Conservation (phyloP, 1,140 invertebrate genomes). For the Drosophila bocqueti region DNA sequence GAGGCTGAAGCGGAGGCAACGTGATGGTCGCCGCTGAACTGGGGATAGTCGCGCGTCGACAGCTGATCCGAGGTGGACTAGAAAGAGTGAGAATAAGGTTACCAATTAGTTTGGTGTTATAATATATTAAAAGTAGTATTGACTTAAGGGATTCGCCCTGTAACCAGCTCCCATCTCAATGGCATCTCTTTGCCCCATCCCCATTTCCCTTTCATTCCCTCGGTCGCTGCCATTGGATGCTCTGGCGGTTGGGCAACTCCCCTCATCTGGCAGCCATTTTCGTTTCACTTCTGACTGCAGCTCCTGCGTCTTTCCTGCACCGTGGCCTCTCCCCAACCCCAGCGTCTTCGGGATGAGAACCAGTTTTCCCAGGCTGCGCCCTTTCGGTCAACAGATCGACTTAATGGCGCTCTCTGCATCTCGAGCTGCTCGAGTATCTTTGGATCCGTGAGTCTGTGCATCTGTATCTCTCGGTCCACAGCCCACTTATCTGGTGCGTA, state of each 20-base stretch:
- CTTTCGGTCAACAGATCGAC: conserved; percentile 52
- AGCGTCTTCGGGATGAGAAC: conserved; percentile 33
- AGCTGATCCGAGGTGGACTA: conserved; percentile 70
- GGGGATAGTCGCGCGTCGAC: conserved; percentile 69
- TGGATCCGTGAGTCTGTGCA: conserved; percentile 49
- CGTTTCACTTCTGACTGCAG: conserved; percentile 40
- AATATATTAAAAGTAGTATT: neutral
- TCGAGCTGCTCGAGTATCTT: conserved; percentile 44
- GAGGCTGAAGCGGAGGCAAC: conserved; percentile 44
- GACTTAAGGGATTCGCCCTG: neutral
- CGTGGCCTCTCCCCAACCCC: neutral
- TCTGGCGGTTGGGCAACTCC: conserved; percentile 36
- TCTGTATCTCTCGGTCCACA: conserved; percentile 50
- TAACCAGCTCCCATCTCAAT: neutral
- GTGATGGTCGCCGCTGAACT: conserved; percentile 65
- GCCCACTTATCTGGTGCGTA: conserved; percentile 57
- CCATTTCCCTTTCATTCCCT: conserved; percentile 4
- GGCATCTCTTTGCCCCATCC: neutral
- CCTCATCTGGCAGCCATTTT: conserved; percentile 67
- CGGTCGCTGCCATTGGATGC: conserved; percentile 57
- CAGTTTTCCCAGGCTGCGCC: conserved; percentile 60
- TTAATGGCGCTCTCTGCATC: conserved; percentile 68
- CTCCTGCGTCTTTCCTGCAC: conserved; percentile 35
- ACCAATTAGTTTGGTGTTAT: neutral
- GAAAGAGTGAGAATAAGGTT: conserved; percentile 1